Conservation (phyloP, 2,797 vertebrate species). For the Huso huso region DNA sequence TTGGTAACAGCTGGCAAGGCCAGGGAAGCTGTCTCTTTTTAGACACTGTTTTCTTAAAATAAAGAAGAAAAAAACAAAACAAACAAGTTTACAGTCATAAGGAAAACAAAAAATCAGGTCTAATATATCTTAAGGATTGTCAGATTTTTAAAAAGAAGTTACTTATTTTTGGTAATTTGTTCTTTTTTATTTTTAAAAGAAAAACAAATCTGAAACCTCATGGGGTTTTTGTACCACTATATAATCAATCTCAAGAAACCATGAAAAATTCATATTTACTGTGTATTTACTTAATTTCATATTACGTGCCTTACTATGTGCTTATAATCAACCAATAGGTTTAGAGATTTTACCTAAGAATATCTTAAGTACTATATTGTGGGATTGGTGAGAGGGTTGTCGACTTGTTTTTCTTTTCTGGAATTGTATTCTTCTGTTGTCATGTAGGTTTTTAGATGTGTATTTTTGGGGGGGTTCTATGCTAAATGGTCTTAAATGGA, state of each 20-base stretch:
- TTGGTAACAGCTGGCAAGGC: slow-evolving; percentile 21
- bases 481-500: slow-evolving; percentile 49
- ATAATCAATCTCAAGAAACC: slow-evolving; percentile 56
- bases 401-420: slow-evolving; percentile 31
- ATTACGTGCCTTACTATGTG: slow-evolving; percentile 78
- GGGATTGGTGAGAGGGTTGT: slow-evolving; percentile 52
- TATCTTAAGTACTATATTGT: slow-evolving; percentile 57
- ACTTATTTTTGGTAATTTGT: slow-evolving; percentile 71
- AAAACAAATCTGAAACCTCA: slow-evolving; percentile 54
- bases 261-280: slow-evolving; percentile 60
- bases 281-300: slow-evolving; percentile 71
- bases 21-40: slow-evolving; percentile 26
- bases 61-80: slow-evolving; percentile 22
- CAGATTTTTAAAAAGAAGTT: slow-evolving; percentile 63
- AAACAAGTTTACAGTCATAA: slow-evolving; percentile 64
- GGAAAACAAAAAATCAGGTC: slow-evolving; percentile 65
- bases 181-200: slow-evolving; percentile 57
- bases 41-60: slow-evolving; percentile 17
- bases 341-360: slow-evolving; percentile 60
- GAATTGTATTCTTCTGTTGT: slow-evolving; percentile 28
- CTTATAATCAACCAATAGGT: slow-evolving; percentile 61
- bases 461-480: slow-evolving; percentile 46
- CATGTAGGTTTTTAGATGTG: slow-evolving; percentile 47
- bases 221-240: slow-evolving; percentile 68
- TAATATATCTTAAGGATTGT: slow-evolving; percentile 62